These are phyloP conservation scores for Harpegnathos saltator DNA, from an alignment of 1,140 invertebrate genomes.

Conservation along the genomic window DNA sequence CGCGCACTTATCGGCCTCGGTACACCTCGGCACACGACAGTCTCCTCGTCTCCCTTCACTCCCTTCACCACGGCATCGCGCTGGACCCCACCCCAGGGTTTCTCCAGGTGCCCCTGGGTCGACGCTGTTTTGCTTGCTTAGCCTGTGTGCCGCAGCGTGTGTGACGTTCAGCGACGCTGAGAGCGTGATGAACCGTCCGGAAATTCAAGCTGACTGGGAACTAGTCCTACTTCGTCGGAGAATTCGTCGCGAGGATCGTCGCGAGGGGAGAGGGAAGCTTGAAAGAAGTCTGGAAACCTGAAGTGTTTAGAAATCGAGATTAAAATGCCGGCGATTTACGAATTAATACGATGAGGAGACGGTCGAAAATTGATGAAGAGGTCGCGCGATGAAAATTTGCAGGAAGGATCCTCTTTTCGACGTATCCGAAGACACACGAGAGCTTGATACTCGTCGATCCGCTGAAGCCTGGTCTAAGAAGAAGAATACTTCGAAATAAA, in stretches of 20 bases:
- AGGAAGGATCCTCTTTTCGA: not conserved
- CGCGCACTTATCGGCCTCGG: constrained; percentile 73
- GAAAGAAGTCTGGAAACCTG: not conserved
- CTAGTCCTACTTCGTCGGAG: not conserved
- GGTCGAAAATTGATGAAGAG: not conserved
- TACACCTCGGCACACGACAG: constrained; percentile 53
- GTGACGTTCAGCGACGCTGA: constrained; percentile 34
- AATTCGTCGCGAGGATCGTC: not conserved
- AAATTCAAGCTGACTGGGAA: not conserved
- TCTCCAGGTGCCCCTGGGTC: constrained; percentile 6
- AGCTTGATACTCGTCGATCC: no score
- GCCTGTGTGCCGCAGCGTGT: constrained; percentile 41
- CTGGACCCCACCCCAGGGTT: constrained; percentile 60
- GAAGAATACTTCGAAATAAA: not conserved
- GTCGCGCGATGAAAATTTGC: not conserved
- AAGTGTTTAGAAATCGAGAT: no score
- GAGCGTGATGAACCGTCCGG: constrained; percentile 28
- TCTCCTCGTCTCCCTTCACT: constrained; percentile 75
- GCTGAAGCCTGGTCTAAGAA: no score
- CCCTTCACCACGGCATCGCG: constrained; percentile 56
- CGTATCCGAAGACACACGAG: no score
- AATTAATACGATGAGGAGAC: constrained; percentile 8
- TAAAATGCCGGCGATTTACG: not conserved
- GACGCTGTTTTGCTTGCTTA: constrained; percentile 45
- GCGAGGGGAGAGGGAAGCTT: not conserved